Percentiles rank a stretch among this genome's conserved stretches.
Evolutionary conservation across 92 coral and sea anemone genomes (phyloP).

Genomic region (Micromussa lordhowensis): DNA sequence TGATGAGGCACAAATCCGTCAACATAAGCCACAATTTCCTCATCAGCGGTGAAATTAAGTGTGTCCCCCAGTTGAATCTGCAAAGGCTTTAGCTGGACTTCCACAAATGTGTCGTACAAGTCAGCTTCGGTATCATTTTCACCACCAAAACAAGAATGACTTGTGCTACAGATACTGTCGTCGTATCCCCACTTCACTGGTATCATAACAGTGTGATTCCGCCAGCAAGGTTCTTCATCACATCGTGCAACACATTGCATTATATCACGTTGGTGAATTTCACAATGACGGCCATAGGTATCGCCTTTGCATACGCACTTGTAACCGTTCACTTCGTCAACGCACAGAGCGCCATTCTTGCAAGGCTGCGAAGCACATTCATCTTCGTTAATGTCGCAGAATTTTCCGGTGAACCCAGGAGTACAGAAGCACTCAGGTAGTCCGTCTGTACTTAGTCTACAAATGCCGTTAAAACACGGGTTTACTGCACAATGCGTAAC

Average conservation of each 20-base stretch:
- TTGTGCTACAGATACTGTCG: conserved; percentile 84
- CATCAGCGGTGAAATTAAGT: conserved; percentile 88
- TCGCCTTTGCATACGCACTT: conserved; percentile 82
- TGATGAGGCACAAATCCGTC: conserved; percentile 76
- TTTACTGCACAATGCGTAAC: conserved; percentile 72
- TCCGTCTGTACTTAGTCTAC: conserved; percentile 73
- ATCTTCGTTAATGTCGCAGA: conserved; percentile 85
- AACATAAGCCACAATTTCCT: conserved; percentile 75
- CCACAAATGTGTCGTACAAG: conserved; percentile 82
- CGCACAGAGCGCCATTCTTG: conserved; percentile 87
- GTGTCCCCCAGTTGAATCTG: conserved; percentile 94
- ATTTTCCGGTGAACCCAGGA: conserved; percentile 85
- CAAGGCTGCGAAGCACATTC: conserved; percentile 96
- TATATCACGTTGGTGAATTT: conserved; percentile 72
- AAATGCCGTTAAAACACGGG: conserved; percentile 82
- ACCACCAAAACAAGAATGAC: conserved; percentile 90
- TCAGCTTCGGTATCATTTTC: conserved; percentile 69
- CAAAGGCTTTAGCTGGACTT: conserved; percentile 90
- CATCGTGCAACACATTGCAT: conserved; percentile 78
- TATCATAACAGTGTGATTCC: conserved; percentile 66
- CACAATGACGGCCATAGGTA: conserved; percentile 92
- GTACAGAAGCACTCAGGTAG: conserved; percentile 78
- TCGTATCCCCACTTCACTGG: conserved; percentile 91
- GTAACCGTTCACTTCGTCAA: conserved; percentile 89
- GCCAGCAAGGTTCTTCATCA: conserved; percentile 91